Percentiles rank a stretch among this genome's conserved stretches.
Evolutionary conservation across 2,888 invertebrate species (phyloP).

Genomic region (Thera obeliscata): DNA sequence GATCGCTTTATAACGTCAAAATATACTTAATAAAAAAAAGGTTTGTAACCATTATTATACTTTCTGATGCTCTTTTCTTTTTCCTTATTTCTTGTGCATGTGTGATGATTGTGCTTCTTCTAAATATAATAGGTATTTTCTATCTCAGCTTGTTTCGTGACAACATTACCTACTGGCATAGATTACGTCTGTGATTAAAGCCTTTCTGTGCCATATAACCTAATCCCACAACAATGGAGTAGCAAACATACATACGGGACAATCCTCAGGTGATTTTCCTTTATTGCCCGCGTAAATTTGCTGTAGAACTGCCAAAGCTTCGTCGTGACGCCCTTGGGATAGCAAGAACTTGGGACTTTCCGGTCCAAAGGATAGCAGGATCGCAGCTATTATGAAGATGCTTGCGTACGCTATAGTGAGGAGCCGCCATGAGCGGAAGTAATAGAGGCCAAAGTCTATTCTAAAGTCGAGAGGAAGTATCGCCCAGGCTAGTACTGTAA

Average conservation of each 20-base stretch:
- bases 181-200: too few species aligned
- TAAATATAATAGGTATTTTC: not conserved
- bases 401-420: conserved; percentile 86
- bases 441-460: conserved; percentile 75
- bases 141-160: conserved; percentile 2
- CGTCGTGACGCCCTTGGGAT: conserved; percentile 85
- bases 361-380: conserved; percentile 84
- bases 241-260: conserved; percentile 70
- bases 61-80: too few species aligned
- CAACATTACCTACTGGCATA: not conserved
- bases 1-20: too few species aligned
- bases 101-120: not conserved
- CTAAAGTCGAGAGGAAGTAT: conserved; percentile 85
- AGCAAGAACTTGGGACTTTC: conserved; percentile 92
- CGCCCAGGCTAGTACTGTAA: conserved; percentile 86
- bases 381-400: conserved; percentile 84
- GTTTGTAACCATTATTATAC: too few species aligned
- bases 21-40: too few species aligned
- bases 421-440: conserved; percentile 89
- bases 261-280: conserved; percentile 67
- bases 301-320: conserved; percentile 86
- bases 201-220: conserved; percentile 1
- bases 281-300: conserved; percentile 83
- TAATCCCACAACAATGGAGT: conserved; percentile 17
- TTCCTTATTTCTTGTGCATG: too few species aligned